Percentiles rank a stretch among this genome's conserved stretches.
Conservation (phyloP, 2,888 invertebrate genomes). For the Aelia acuminata region DNA sequence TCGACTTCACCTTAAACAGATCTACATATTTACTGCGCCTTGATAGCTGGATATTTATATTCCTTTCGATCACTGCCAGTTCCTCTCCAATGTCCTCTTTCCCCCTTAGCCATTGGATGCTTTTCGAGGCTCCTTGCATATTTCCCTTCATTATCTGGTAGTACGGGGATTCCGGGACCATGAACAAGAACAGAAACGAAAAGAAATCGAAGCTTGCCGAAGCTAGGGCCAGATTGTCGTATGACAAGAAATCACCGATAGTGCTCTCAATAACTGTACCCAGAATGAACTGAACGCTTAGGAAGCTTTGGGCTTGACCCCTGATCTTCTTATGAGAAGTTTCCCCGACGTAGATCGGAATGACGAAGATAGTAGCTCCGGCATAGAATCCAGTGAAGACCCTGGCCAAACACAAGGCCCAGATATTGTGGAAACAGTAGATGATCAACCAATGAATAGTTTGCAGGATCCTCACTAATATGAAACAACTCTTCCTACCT, state of each 20-base stretch:
- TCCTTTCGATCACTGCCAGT: conserved; percentile 26
- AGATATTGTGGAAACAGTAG: conserved; percentile 19
- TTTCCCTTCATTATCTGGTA: conserved; percentile 30
- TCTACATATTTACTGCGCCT: neutral
- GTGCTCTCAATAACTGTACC: conserved; percentile 69
- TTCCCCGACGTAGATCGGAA: conserved; percentile 58
- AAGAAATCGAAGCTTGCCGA: conserved; percentile 22
- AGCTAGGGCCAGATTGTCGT: conserved; percentile 32
- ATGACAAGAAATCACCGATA: conserved; percentile 68
- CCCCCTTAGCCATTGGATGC: conserved; percentile 51
- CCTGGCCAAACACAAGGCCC: conserved; percentile 50
- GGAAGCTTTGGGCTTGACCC: conserved; percentile 52
- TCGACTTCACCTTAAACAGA: conserved; percentile 27
- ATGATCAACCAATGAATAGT: conserved; percentile 53
- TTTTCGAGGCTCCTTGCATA: neutral
- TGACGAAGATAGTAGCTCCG: conserved; percentile 44
- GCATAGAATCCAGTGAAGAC: conserved; percentile 50
- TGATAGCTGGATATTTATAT: conserved; percentile 7
- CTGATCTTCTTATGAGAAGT: conserved; percentile 44
- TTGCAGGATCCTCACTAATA: conserved; percentile 25
- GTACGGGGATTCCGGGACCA: conserved; percentile 58
- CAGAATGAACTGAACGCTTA: conserved; percentile 69
- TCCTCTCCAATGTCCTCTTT: conserved; percentile 1
- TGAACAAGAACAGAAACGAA: neutral
- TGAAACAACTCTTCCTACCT: conserved; percentile 55